Evolutionary conservation across 2,888 invertebrate genomes (phyloP), one percentile per base, ranked within the genome.

Genomic region (Drosophila mimica): DNA sequence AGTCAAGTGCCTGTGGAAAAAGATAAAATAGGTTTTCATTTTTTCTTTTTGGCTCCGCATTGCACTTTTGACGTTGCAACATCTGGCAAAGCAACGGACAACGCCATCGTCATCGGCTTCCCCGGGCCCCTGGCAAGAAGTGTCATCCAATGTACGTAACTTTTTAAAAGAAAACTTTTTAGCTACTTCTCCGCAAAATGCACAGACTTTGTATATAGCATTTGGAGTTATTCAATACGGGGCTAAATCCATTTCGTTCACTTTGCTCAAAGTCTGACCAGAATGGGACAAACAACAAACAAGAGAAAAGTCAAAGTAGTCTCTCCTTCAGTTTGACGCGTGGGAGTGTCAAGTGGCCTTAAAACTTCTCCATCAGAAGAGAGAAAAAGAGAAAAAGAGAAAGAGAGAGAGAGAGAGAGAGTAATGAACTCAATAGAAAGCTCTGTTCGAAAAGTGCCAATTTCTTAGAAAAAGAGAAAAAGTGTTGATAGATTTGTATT

Each of bases 111-210:
- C 62, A 40, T 17, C 56, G 34, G 38, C 40, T 40, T n/a, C 62
- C 36, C 67, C 57, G 71, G 63, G 60, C 64, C 60, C 38, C 76
- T 70, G 46, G 74, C 68, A 69, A 82, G 69, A 88, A 89, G 88
- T 85, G 85, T 88, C 88, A 85, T 85, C 74, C 85, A 85, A 76
- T 80, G 70, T 84, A 81, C 82, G 88, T 82, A 88, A 90, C 86
- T 90, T 90, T 86, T 90, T 85, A 90, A 86, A 90, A 86, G 90
- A 89, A 86, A 90, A 90, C 81, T 90, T 86, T 88, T 57, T 36
- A 31, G 33, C 68, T 33, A 72, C 74, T 69, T 30, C 20, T 48
- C 46, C 46, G 48, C 38, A 58, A 75, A 53, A 49, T 59, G 66
- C 53, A 64, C 28, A 34, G 64, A 84, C 74, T 86, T 83, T 77